Percentiles rank a stretch among this genome's conserved stretches.
Evolutionary conservation across 2,797 vertebrate genomes (phyloP).

Genomic region (Gymnothorax javanicus): DNA sequence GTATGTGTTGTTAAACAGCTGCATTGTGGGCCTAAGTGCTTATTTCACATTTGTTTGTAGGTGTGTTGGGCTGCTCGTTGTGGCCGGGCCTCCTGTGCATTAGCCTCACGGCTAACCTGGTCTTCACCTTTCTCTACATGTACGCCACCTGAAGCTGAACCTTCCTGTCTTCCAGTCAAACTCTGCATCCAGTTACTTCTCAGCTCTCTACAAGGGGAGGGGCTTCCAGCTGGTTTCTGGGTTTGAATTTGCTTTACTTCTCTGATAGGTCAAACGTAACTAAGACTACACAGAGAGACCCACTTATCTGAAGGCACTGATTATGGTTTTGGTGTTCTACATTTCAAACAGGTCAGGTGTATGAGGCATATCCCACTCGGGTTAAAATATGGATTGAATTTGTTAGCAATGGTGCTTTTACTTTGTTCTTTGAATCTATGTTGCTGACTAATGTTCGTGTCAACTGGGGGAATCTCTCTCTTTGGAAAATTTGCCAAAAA

Average conservation of each 20-base stretch:
- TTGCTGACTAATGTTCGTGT: neutral
- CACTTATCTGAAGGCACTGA: neutral
- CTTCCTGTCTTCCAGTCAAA: no score
- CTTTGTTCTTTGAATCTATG: neutral
- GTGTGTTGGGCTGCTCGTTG: slow-evolving; percentile 56
- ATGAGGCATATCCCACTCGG: neutral
- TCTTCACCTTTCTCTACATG: slow-evolving; percentile 75
- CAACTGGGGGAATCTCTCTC: neutral
- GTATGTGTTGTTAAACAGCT: neutral
- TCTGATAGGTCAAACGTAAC: neutral
- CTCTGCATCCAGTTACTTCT: neutral
- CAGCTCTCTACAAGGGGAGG: neutral
- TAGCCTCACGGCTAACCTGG: slow-evolving; percentile 71
- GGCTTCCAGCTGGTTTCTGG: neutral
- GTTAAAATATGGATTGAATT: neutral
- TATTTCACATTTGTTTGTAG: slow-evolving; percentile 46
- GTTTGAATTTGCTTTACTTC: neutral
- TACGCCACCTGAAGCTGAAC: slow-evolving; percentile 63
- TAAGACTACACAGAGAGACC: neutral
- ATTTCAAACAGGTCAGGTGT: neutral
- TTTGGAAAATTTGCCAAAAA: slow-evolving; percentile 5
- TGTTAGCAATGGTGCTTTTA: neutral
- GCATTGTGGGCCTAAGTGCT: neutral
- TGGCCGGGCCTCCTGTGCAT: slow-evolving; percentile 66
- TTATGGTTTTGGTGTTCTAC: neutral